Conservation (phyloP, 2,888 invertebrate species). For the Ophioninae sp. region DNA sequence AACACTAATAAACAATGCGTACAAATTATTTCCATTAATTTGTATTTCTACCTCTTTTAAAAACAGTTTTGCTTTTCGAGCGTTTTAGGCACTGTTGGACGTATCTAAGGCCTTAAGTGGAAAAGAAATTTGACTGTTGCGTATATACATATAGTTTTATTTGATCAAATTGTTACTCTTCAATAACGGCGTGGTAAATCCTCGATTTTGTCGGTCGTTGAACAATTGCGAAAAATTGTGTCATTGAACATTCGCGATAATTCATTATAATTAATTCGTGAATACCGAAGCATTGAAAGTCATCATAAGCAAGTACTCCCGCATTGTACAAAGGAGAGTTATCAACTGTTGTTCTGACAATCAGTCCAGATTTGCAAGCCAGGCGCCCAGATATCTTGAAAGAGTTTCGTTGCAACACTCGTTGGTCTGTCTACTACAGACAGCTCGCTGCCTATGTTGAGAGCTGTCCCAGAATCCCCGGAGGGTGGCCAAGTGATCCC, state of each 20-base stretch:
- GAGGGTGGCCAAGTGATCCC: slow-evolving; percentile 43
- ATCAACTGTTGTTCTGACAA: background rate
- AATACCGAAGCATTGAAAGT: background rate
- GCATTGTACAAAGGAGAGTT: background rate
- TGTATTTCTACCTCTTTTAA: too few relatives aligned
- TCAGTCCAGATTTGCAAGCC: background rate
- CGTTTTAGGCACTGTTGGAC: too few relatives aligned
- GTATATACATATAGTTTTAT: too few relatives aligned
- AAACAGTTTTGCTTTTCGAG: too few relatives aligned
- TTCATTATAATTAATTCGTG: background rate
- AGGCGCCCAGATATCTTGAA: background rate
- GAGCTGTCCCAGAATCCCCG: slow-evolving; percentile 17
- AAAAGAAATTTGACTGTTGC: too few relatives aligned
- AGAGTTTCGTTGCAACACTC: background rate
- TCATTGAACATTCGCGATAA: background rate
- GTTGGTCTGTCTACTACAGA: slow-evolving; percentile 24
- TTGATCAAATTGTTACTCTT: too few relatives aligned
- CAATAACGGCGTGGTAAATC: too few relatives aligned
- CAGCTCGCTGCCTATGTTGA: slow-evolving; percentile 40
- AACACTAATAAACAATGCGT: too few relatives aligned
- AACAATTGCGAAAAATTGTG: too few relatives aligned
- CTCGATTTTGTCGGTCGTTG: too few relatives aligned
- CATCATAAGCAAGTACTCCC: background rate
- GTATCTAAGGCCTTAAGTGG: too few relatives aligned
- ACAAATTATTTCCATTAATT: too few relatives aligned